phyloP scores from a whole-genome alignment of 1,140 invertebrate species.

The Aradophagus sp. region DNA sequence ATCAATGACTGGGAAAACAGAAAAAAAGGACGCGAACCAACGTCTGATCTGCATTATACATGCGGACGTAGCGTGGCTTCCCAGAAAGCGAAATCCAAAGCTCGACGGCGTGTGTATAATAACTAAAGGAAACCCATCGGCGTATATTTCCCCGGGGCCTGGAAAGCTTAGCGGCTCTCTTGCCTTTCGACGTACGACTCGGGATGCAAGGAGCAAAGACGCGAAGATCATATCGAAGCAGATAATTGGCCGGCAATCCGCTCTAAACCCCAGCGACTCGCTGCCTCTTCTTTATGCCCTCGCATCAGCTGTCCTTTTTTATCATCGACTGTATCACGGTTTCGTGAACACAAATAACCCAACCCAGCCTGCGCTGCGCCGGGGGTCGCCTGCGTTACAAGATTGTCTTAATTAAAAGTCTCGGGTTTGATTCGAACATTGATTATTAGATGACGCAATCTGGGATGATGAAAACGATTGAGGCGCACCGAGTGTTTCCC shows the following conservation, averaged over 20 bases:
- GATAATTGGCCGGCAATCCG: constrained; percentile 72
- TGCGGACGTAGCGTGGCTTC: constrained; percentile 46
- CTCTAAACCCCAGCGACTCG: constrained; percentile 62
- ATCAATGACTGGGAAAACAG: too few species aligned
- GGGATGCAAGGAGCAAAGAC: constrained; percentile 64
- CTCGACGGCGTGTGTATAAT: constrained; percentile 67
- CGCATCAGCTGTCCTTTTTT: constrained; percentile 32
- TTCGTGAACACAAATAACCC: constrained; percentile 53
- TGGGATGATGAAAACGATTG: too few species aligned
- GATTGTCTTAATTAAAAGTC: constrained; percentile 59
- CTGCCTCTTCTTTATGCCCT: constrained; percentile 46
- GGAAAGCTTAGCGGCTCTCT: constrained; percentile 63
- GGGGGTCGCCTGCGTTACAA: constrained; percentile 42
- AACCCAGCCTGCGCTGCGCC: too few species aligned
- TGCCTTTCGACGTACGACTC: constrained; percentile 60
- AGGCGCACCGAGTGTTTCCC: too few species aligned
- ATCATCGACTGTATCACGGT: constrained; percentile 36
- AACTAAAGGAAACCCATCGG: constrained; percentile 69
- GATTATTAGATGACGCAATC: constrained; percentile 11
- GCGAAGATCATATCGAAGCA: constrained; percentile 72
- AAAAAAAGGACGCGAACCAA: too few species aligned
- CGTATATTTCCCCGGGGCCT: constrained; percentile 70
- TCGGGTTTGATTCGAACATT: constrained; percentile 12
- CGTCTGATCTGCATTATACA: constrained; percentile 40
- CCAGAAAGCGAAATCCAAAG: constrained; percentile 57